phyloP scores from a whole-genome alignment of 2,113 vertebrate species.

The Cyanoderma ruficeps region DNA sequence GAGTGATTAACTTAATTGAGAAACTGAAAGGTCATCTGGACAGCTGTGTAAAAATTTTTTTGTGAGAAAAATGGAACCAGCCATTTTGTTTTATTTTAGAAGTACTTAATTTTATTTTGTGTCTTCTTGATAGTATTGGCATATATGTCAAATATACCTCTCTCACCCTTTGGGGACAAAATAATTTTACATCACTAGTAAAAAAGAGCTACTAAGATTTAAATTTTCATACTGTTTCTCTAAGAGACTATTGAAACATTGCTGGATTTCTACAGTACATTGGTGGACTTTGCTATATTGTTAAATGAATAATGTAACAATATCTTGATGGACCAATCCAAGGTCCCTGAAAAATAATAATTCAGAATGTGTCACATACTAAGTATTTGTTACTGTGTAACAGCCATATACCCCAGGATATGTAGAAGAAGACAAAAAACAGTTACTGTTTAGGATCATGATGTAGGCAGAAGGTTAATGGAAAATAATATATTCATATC shows the following conservation, averaged over 20 bases:
- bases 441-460: background rate
- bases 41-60: background rate
- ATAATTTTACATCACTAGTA: background rate
- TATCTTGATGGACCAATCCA: background rate
- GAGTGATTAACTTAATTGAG: background rate
- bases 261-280: background rate
- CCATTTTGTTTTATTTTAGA: background rate
- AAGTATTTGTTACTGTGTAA: background rate
- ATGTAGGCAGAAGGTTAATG: background rate
- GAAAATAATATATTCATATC: background rate
- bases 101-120: background rate
- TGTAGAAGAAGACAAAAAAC: background rate
- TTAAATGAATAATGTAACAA: background rate
- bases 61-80: background rate
- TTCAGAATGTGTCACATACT: background rate
- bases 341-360: background rate
- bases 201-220: background rate
- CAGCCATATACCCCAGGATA: background rate
- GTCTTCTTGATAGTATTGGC: rapidly evolving
- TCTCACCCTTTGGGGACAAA: background rate
- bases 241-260: background rate
- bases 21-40: background rate
- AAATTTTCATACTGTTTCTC: background rate
- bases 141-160: background rate
- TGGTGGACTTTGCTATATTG: background rate